A percentile compares a stretch with the other conserved stretches of the same genome.
phyloP scores from a whole-genome alignment of 1,140 invertebrate genomes.

The Argopecten irradians region DNA sequence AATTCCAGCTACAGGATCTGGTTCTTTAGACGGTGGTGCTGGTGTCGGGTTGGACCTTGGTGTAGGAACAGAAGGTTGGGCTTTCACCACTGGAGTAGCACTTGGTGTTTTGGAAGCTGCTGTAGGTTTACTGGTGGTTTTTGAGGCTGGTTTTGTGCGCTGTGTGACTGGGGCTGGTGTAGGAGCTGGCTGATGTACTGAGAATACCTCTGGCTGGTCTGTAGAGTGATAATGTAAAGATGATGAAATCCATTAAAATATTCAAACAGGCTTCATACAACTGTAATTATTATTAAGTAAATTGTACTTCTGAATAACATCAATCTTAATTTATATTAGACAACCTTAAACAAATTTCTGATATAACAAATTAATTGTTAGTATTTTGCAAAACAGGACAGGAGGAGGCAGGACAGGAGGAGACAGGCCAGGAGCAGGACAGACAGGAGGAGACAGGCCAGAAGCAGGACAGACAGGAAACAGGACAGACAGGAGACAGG shows the following conservation, averaged over 20 bases:
- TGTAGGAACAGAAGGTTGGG: background rate
- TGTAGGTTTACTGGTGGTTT: background rate
- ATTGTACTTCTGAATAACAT: too few relatives aligned
- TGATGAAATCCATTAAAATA: background rate
- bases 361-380: too few relatives aligned
- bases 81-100: background rate
- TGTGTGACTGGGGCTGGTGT: background rate
- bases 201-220: background rate
- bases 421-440: too few relatives aligned
- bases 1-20: constrained; percentile 35
- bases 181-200: background rate
- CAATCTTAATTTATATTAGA: too few relatives aligned
- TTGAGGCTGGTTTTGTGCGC: background rate
- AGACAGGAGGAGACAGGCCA: too few relatives aligned
- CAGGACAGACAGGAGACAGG: too few relatives aligned
- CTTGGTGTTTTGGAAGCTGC: background rate
- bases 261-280: too few relatives aligned
- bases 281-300: too few relatives aligned
- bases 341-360: too few relatives aligned
- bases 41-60: background rate
- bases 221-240: background rate
- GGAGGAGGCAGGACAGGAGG: too few relatives aligned
- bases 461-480: too few relatives aligned
- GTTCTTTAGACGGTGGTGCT: background rate
- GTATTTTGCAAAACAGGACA: too few relatives aligned